phyloP scores from a whole-genome alignment of 2,113 vertebrate species.

The Cranoglanis bouderius region DNA sequence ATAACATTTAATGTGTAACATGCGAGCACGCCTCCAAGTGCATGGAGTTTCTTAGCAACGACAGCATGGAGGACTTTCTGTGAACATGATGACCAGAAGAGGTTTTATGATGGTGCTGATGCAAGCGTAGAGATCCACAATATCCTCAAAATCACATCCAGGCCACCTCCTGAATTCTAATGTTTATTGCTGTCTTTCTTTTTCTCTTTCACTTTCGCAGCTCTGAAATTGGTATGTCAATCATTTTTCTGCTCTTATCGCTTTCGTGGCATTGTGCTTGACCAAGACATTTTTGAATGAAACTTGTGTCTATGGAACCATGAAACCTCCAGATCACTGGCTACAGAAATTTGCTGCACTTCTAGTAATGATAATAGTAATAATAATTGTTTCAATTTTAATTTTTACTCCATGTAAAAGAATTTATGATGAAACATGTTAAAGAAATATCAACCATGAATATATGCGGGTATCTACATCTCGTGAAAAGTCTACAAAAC shows the following conservation, averaged over 20 bases:
- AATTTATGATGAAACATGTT: neutral
- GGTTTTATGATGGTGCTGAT: neutral
- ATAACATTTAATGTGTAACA: slow-evolving; percentile 47
- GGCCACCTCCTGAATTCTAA: neutral
- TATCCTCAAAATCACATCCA: neutral
- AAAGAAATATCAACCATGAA: neutral
- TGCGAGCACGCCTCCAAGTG: slow-evolving; percentile 19
- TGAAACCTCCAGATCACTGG: neutral
- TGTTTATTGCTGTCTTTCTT: neutral
- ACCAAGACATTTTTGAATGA: neutral
- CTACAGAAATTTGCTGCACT: neutral
- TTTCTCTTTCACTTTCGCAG: neutral
- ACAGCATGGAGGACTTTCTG: slow-evolving; percentile 10
- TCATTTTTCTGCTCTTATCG: neutral
- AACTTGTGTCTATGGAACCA: neutral
- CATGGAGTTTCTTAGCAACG: slow-evolving; percentile 60
- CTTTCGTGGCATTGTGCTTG: neutral
- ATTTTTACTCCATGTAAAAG: neutral
- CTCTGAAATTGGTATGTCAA: neutral
- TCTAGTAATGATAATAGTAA: neutral
- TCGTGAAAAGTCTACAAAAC: neutral
- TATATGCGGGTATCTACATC: neutral
- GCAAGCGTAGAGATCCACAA: neutral
- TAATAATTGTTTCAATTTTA: neutral
- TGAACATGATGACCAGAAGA: slow-evolving; percentile 17